Percentiles rank a stretch among this genome's conserved stretches.
phyloP scores from a whole-genome alignment of 2,797 vertebrate species.

The Percopsis omiscomaycus region DNA sequence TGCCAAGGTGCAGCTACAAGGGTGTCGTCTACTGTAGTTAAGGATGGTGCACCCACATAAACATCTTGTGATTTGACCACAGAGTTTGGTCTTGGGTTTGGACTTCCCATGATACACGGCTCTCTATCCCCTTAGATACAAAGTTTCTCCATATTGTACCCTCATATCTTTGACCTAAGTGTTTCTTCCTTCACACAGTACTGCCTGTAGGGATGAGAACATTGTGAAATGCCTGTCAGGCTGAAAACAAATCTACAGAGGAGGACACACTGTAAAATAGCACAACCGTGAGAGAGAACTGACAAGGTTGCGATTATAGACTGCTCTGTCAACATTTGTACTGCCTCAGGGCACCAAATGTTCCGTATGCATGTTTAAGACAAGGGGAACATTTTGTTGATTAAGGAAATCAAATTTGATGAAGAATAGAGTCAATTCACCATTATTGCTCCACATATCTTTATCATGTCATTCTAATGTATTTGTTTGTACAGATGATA shows the following conservation, averaged over 20 bases:
- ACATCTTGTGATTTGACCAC: slow-evolving; percentile 61
- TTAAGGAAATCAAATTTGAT: not conserved
- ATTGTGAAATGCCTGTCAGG: slow-evolving; percentile 58
- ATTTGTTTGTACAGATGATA: slow-evolving; percentile 5
- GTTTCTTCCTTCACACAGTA: slow-evolving; percentile 40
- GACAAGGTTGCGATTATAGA: slow-evolving; percentile 30
- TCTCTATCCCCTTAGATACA: slow-evolving; percentile 25
- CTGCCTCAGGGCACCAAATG: slow-evolving; percentile 11
- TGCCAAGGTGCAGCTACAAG: slow-evolving; percentile 51
- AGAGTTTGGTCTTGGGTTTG: slow-evolving; percentile 68
- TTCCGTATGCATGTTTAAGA: slow-evolving; percentile 12
- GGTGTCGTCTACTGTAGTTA: slow-evolving; percentile 59
- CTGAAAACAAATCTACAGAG: slow-evolving; percentile 39
- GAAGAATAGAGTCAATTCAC: slow-evolving; percentile 8
- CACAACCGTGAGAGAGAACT: slow-evolving; percentile 12
- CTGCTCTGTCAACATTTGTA: slow-evolving; percentile 17
- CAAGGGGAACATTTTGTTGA: slow-evolving; percentile 24
- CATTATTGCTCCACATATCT: slow-evolving; percentile 24
- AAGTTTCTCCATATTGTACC: slow-evolving; percentile 18
- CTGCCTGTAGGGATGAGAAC: slow-evolving; percentile 32
- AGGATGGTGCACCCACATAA: slow-evolving; percentile 41
- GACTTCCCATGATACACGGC: slow-evolving; percentile 65
- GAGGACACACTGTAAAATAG: slow-evolving; percentile 15
- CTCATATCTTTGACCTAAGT: slow-evolving; percentile 38
- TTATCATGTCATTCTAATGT: slow-evolving; percentile 21